Evolutionary conservation across 2,797 vertebrate species (phyloP), one percentile per base, ranked within the genome.

Genomic region (Alca torda): DNA sequence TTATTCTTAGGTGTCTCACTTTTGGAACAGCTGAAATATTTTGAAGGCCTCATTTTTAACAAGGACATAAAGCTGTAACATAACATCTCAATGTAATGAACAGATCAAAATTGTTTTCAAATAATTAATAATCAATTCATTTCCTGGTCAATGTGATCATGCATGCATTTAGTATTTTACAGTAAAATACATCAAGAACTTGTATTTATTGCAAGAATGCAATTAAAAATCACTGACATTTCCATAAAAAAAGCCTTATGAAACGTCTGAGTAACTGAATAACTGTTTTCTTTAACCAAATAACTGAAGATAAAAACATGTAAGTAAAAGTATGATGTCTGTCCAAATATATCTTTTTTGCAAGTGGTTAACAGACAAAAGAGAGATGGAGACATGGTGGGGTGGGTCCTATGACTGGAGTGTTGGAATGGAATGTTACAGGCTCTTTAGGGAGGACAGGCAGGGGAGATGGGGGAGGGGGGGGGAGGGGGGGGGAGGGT

Each of bases 1-100:
- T 90, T 91, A 86, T 89, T 92, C 89, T 87, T 89, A 87, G 84
- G 54, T 95, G 20, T 89, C 80, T 91, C 56, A 60, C 33, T 87
- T 92, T 80, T 77, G 28, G 70, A 93, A 89, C 9, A 89, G 53
- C 24, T 92, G 87, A 93, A 92, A 69, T 73, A 12, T 87, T 92
- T 87, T 73, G 45, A 82, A 94, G 80, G 69, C 37, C 16, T 57
- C 35, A 46, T 93, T 95, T 88, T 85, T 73, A 56, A 23, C 24
- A 51, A 37, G 41, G 33, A 50, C 7, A 6, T 73, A 93, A 69
- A 89, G 28, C 25, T 88, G 24, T 46, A 91, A 63, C 9, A 7
- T 23, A 89, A 15, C 1, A 4, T 41, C 19, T 76, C 19, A 45
- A 24, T 2, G 1, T 68, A 79, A 84, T n/a, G 20, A 85, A 90